These are phyloP conservation scores for Scylla paramamosain DNA, from an alignment of 1,140 invertebrate genomes.

Conservation along the genomic window DNA sequence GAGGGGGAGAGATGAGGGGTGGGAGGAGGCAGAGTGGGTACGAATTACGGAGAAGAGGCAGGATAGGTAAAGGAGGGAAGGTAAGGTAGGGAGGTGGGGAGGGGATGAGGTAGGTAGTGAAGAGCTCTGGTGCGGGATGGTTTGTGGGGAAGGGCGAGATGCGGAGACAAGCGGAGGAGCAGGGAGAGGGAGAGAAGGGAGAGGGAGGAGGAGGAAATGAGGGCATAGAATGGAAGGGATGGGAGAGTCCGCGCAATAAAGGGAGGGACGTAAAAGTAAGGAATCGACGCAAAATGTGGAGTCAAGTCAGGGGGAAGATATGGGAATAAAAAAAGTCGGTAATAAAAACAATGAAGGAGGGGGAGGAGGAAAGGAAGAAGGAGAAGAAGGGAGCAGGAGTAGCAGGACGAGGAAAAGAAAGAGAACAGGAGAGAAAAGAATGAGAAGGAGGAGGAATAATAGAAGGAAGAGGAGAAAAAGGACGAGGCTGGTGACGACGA, in stretches of 20 bases:
- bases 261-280: background rate
- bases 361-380: background rate
- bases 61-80: background rate
- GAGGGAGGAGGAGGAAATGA: background rate
- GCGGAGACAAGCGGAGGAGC: background rate
- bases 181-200: background rate
- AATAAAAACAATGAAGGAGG: slow-evolving; percentile 2
- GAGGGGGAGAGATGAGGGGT: no score
- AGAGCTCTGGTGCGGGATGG: no score
- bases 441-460: background rate
- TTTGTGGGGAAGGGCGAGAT: background rate
- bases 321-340: background rate
- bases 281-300: background rate
- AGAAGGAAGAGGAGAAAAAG: background rate
- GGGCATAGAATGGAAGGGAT: background rate
- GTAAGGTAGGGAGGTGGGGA: no score
- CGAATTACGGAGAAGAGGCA: background rate
- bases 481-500: background rate
- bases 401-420: background rate
- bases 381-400: background rate
- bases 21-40: background rate
- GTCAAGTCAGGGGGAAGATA: background rate
- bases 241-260: background rate
- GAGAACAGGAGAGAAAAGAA: background rate
- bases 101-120: no score